Base-by-base conservation (phyloP, 2,888 invertebrate genomes). In the Eulithis testata region DNA sequence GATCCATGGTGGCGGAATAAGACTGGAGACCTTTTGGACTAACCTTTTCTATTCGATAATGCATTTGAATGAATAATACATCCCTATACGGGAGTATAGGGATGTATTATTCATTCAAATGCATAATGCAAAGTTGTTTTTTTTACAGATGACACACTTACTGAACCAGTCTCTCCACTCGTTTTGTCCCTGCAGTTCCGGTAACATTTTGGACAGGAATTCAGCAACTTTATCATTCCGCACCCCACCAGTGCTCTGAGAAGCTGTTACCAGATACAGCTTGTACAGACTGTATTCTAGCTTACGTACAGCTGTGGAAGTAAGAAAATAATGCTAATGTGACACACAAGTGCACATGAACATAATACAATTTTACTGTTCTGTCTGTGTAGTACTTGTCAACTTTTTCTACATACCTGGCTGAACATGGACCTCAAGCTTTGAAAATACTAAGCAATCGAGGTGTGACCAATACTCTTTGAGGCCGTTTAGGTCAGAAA, bases 111-210 rank as follows among this genome's bases (percentile, higher is more conserved):
- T 21, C 21, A 21, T 21, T 21, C 21, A 21, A 21, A 21, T 21
- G 21, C 21, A 21, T 21, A 21, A 21, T 21, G 2, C 1, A 21
- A 21, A 21, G 31, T 6, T 31, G 31, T 31, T 31, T 31, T 31
- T 31, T 31, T 31, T 31, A 31, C 31, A 31, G 3, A 56, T 0
- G 31, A 27, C 52, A 94, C 11, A 44, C 96, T 94, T 95, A 99
- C 99, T 97, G 90, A 98, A 99, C 99, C 99, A 99, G 76, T 99
- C 99, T 82, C 96, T 97, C 98, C 99, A 99, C 84, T 99, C 99
- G 66, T 94, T 94, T 83, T 98, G 98, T 56, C 96, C 96, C 83
- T 98, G 98, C 53, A 99, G 87, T 76, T 98, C 98, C 12, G 96
- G 94, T 5, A 97, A 95, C 95, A 98, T 95, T 90, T 96, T 97